Base-by-base conservation (phyloP, 2,888 invertebrate genomes). In the Globia sparganii region DNA sequence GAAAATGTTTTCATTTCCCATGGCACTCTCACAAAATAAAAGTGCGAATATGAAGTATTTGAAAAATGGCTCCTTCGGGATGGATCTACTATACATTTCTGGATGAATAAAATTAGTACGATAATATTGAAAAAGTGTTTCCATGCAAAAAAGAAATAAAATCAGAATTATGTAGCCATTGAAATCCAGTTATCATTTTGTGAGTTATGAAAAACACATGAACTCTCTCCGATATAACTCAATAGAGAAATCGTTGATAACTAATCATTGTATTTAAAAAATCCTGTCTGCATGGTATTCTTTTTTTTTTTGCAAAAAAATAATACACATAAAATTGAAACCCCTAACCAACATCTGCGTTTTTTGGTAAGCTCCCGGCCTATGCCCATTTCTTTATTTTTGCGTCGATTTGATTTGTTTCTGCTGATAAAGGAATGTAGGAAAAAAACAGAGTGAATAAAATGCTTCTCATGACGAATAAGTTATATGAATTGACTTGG, bases 401-500 rank as follows among this genome's bases (percentile, higher is more conserved):
- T 75, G 61, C 66, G 73, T 78, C 58, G 40, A 40, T 77, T 84
- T 80, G 81, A 86, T 87, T 80, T 86, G 78, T 86, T 82, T 80
- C 67, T 73, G 77, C 76, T 80, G 83, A 85, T 79, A 68, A 78
- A 43, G 65, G 15, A 61, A 70, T 64, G 34, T 62, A 62, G 72
- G 61, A 61, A 75, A 61, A 75, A 85, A 77, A 66, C 58, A 72
- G 64, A 62, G 62, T 67, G 66, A 84, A 80, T 53, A n/a, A 64
- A 80, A 75, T 75, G n/a, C 28, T 80, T 43, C 43, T n/a, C n/a
- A n/a, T 71, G 66, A 77, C 15, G n/a, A 65, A 62, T 74, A 53
- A 74, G 13, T 56, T 68, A 31, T 43, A 43, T 31, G 31, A 80
- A 72, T 78, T 64, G 61, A 59, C 34, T 65, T 15, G 25, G 25